Evolutionary conservation across 30 jellyfish, hydroid and myxozoan species (phyloP), one percentile per base, ranked within the genome.

Genomic region (Aurelia aurita): DNA sequence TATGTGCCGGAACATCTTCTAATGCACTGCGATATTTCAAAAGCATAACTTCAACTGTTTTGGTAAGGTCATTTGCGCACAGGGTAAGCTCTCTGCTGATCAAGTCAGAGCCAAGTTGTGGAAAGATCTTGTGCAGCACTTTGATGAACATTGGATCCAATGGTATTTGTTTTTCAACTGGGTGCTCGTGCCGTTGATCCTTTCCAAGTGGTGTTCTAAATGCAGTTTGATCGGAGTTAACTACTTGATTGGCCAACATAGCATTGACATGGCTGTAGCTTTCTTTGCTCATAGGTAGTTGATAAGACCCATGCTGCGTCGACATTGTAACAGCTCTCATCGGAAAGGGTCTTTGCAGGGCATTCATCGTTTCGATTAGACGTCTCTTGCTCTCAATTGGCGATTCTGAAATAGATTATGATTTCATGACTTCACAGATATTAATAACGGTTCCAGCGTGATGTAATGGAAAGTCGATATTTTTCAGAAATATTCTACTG

Each of bases 91-190:
- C 90, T 68, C 90, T 65, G 54, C 83, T 80, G 84, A 80, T 80
- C 21, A 66, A 27, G 1, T 80, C 90, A 27, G 80, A 11, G 65
- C 75, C 68, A 9, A 80, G 83, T 29, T 80, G 90, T 14, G 90
- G 90, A 45, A 80, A 80, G 0, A 80, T 80, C 90, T 80, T 80
- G 69, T 65, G 82, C 29, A 80, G 76, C 9, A 80, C 90, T 66
- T 80, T 80, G 63, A 80, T 64, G 64, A 61, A 80, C 70, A 80
- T 18, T 2, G 83, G 67, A 69, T 80, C 90, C 10, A 80, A n/a
- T 0, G 89, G 65, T 6, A 62, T 65, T 22, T 49, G 74, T 6
- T 57, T 54, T 22, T 46, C 90, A 9, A 67, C 46, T 19, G 20
- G 21, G 49, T 63, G 81, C 47, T 80, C 90, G 58, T 39, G 26